phyloP scores from a whole-genome alignment of 2,797 vertebrate species.

The Sternotherus odoratus region DNA sequence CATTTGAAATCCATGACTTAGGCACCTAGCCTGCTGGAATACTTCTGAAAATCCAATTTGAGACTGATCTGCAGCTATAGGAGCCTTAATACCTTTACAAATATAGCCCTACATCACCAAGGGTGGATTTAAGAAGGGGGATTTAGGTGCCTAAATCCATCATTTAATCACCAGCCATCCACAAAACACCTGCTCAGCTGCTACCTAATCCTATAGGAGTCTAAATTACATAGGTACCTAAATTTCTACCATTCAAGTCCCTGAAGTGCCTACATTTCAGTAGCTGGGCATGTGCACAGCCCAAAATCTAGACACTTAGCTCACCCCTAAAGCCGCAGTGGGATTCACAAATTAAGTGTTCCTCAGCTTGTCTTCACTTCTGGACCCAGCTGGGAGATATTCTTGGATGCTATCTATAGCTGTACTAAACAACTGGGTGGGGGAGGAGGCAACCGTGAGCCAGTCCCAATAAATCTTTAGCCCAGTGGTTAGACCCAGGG shows the following conservation, averaged over 20 bases:
- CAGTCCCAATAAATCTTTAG: not conserved
- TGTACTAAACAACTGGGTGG: not conserved
- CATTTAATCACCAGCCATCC: not conserved
- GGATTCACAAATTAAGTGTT: not conserved
- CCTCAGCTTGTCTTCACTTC: not conserved
- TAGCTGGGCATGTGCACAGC: not conserved
- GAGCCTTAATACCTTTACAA: not conserved
- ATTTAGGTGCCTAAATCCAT: not conserved
- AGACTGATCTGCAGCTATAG: not conserved
- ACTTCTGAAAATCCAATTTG: not conserved
- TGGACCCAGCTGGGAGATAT: not conserved
- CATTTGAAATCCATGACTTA: not conserved
- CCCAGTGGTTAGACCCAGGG: not conserved
- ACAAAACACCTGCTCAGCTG: not conserved
- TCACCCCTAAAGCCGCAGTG: not conserved
- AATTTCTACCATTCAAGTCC: not conserved
- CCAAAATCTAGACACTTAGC: not conserved
- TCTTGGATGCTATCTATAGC: not conserved
- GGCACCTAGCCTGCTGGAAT: not conserved
- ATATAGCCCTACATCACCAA: not conserved
- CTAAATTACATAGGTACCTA: not conserved
- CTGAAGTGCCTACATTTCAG: not conserved
- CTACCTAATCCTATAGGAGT: not conserved
- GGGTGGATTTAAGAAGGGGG: not conserved
- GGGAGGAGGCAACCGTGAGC: not conserved